A percentile compares a stretch with the other conserved stretches of the same genome.
Conservation (phyloP, 2,797 vertebrate species). For the Cyclura pinguis region DNA sequence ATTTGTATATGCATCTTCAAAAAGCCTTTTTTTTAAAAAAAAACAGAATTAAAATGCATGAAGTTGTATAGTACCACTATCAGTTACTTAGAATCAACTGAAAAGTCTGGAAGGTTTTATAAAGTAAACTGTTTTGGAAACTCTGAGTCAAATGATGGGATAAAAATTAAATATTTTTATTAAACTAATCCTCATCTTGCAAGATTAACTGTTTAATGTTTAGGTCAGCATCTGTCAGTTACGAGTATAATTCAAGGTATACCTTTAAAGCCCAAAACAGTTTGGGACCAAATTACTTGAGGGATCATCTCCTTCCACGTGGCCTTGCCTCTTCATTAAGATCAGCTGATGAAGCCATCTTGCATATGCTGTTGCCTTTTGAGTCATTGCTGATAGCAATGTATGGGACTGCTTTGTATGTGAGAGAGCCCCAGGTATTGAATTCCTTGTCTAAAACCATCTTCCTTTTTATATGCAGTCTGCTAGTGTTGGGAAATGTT, state of each 20-base stretch:
- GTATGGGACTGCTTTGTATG: not conserved
- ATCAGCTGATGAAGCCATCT: not conserved
- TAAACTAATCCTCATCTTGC: conserved; percentile 7
- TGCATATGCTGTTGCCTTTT: not conserved
- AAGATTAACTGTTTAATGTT: not conserved
- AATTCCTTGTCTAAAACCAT: not conserved
- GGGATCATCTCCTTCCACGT: not conserved
- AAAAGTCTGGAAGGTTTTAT: not conserved
- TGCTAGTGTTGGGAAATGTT: not conserved
- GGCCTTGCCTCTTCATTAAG: not conserved
- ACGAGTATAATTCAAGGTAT: not conserved
- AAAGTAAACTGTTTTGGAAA: not conserved
- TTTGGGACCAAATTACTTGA: not conserved
- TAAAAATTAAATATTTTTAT: not conserved
- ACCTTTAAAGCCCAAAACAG: not conserved
- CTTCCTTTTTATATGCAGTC: not conserved
- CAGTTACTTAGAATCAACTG: not conserved
- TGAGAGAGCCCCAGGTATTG: not conserved
- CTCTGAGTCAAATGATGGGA: not conserved
- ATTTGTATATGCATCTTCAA: conserved; percentile 15
- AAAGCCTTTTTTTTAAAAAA: not conserved
- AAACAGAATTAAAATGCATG: not conserved
- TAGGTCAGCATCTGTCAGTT: not conserved
- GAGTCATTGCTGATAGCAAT: not conserved
- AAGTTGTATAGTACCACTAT: not conserved